phyloP scores from a whole-genome alignment of 1,140 invertebrate genomes.

The Papilio xuthus region DNA sequence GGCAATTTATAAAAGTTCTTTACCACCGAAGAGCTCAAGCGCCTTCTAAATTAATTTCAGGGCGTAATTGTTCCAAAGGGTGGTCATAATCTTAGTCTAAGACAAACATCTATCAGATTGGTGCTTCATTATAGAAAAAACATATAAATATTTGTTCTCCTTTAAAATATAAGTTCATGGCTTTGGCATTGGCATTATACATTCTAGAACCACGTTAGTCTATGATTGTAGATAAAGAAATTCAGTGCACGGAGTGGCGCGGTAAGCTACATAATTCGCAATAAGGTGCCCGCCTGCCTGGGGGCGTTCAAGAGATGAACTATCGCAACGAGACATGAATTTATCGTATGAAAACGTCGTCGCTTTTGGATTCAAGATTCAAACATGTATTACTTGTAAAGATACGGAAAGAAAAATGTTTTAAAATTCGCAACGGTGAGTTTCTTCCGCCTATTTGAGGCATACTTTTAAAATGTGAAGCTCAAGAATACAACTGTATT shows the following conservation, averaged over 20 bases:
- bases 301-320: conserved; percentile 26
- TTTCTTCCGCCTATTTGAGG: not conserved
- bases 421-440: not conserved
- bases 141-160: not conserved
- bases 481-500: too few species aligned
- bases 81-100: too few species aligned
- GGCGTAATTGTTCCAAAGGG: too few species aligned
- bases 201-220: conserved; percentile 16
- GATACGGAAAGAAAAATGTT: not conserved
- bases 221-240: conserved; percentile 34
- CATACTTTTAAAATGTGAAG: not conserved
- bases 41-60: too few species aligned
- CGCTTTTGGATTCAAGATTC: conserved; percentile 28
- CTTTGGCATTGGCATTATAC: not conserved
- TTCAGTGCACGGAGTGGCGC: conserved; percentile 25
- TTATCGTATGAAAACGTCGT: conserved; percentile 14
- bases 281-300: conserved; percentile 9
- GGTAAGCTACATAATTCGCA: conserved; percentile 34
- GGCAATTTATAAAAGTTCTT: too few species aligned
- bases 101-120: too few species aligned
- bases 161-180: not conserved
- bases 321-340: conserved; percentile 34
- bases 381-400: conserved; percentile 7
- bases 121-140: not conserved
- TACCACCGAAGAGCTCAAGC: too few species aligned